Percentiles rank a stretch among this genome's conserved stretches.
Conservation (phyloP, 2,113 vertebrate genomes). For the Choloepus hoffmanni region DNA sequence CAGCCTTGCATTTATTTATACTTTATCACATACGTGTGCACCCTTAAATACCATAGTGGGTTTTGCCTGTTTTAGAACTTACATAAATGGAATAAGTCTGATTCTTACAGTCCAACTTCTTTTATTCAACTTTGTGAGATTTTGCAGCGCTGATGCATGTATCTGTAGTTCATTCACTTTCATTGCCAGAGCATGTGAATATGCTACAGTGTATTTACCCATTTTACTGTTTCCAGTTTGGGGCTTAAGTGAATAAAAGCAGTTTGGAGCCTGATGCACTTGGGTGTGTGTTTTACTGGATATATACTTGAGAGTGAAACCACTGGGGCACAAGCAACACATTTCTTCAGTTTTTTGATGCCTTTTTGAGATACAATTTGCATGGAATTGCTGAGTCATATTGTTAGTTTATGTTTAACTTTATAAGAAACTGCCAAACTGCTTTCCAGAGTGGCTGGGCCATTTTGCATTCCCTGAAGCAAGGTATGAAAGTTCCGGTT, state of each 20-base stretch:
- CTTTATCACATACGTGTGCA: accelerated
- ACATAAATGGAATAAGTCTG: no score
- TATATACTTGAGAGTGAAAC: not conserved
- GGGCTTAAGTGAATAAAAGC: not conserved
- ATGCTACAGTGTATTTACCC: not conserved
- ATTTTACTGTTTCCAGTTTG: not conserved
- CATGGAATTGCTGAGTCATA: no score
- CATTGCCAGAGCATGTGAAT: not conserved
- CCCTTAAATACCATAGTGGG: not conserved
- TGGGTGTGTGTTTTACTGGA: not conserved
- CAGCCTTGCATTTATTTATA: not conserved
- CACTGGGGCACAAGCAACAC: not conserved
- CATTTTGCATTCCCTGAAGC: no score
- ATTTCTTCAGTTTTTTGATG: not conserved
- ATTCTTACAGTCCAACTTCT: not conserved
- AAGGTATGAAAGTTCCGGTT: no score
- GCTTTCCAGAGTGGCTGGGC: no score
- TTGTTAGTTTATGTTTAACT: no score
- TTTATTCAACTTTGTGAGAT: not conserved
- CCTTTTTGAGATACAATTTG: not conserved
- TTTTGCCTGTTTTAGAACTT: not conserved
- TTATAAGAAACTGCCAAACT: no score
- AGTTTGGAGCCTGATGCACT: not conserved
- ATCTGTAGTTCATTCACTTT: not conserved
- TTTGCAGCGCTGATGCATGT: accelerated